Conservation (phyloP, 2,113 vertebrate genomes). For the Lophochroa leadbeateri region DNA sequence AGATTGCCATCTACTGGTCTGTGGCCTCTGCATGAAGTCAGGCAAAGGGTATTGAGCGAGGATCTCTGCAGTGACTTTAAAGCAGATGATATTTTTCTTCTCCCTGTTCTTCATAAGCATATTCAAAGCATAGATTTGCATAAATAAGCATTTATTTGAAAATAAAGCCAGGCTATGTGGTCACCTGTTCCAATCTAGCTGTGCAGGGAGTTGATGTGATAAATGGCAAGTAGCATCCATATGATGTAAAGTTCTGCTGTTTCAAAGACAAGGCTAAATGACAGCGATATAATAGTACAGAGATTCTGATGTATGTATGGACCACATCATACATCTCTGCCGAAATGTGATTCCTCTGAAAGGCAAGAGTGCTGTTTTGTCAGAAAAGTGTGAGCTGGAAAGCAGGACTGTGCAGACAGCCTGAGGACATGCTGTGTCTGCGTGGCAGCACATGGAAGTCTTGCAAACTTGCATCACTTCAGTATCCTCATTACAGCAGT, state of each 20-base stretch:
- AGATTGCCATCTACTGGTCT: slow-evolving; percentile 74
- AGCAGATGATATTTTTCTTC: neutral
- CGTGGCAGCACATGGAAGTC: fast-evolving
- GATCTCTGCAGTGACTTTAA: neutral
- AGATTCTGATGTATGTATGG: neutral
- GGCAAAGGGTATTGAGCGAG: neutral
- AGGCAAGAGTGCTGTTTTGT: neutral
- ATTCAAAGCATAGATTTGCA: neutral
- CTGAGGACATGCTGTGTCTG: neutral
- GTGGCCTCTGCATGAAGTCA: neutral
- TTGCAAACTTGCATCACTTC: neutral
- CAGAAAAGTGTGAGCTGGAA: neutral
- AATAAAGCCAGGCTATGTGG: neutral
- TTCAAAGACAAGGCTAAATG: neutral
- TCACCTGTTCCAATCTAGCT: neutral
- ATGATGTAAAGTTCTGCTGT: neutral
- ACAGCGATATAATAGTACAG: neutral
- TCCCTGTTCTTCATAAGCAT: neutral
- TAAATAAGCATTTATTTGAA: neutral
- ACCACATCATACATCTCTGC: neutral
- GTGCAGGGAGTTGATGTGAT: neutral
- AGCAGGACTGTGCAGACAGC: neutral
- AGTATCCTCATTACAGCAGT: neutral
- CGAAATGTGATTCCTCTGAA: neutral
- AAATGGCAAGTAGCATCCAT: neutral